Conservation (phyloP, 2,113 vertebrate species). For the Marmota monax region DNA sequence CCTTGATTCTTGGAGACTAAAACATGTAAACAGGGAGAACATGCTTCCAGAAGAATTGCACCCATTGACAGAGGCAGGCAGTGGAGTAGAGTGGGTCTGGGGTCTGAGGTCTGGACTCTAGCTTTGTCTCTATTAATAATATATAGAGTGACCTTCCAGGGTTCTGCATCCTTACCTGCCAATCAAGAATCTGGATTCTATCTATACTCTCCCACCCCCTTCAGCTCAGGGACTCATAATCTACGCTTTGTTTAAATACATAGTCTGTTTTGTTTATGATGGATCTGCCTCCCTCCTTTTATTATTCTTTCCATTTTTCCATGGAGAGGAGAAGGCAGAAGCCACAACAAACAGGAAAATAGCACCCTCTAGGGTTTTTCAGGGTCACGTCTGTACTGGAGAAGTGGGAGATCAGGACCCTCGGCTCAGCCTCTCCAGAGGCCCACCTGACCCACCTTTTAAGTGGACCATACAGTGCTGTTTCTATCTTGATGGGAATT, state of each 20-base stretch:
- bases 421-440: rapidly evolving
- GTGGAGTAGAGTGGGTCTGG: background rate
- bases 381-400: background rate
- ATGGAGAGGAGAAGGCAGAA: conserved; percentile 44
- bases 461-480: background rate
- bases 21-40: background rate
- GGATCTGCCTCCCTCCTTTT: background rate
- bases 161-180: conserved; percentile 39
- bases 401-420: background rate
- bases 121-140: background rate
- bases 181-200: background rate
- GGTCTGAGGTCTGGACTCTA: background rate
- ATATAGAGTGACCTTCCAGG: background rate
- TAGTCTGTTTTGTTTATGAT: background rate
- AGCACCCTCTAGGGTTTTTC: conserved; percentile 79
- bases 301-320: background rate
- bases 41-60: background rate
- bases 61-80: background rate
- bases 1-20: background rate
- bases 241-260: background rate
- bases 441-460: background rate
- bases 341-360: conserved; percentile 59
- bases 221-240: background rate
- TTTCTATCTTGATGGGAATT: background rate
- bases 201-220: background rate